Evolutionary conservation across 1,140 invertebrate genomes (phyloP), one percentile per base, ranked within the genome.

Genomic region (Galendromus occidentalis): DNA sequence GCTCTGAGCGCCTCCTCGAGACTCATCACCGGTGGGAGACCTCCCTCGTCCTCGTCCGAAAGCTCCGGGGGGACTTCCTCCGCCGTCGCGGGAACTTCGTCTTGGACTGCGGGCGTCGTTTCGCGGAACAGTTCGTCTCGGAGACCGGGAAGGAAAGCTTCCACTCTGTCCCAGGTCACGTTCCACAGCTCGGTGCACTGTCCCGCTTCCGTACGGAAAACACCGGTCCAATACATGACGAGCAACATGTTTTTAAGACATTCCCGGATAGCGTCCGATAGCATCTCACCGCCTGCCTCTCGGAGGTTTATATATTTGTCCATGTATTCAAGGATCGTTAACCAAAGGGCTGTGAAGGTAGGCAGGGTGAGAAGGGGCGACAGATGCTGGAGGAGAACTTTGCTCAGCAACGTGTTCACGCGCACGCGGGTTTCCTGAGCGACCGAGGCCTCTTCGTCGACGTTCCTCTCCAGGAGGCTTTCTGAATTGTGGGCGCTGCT

Each of bases 211-310:
- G 82, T 81, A 64, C 72, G 70, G 71, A 85, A 80, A 7, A 91
- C 85, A 68, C 83, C 84, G 1, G 91, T 88, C 0, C 90, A 94
- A 70, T 95, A 86, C 92, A 98, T 96, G 22, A 98, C 94, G 9
- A 98, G 78, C 6, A 98, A 77, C 88, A 98, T 94, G 76, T 98
- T 98, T 77, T 98, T 98, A 68, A 98, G 75, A 5, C 87, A 90
- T 75, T 98, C 93, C 1, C 91, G 89, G 73, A 96, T 92, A 2
- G 91, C 91, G 76, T 98, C 93, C 47, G 82, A 80, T 70, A 97
- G 77, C 20, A 93, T 80, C 74, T 96, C 91, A 71, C 86, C 87
- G 65, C 81, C 81, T 44, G 73, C 73, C 63, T 90, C 87, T 39
- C 9, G 33, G 0, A 84, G 84, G 72, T 89, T 85, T 84, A 93